phyloP scores from a whole-genome alignment of 2,797 vertebrate species.

The Myotis pilosus region DNA sequence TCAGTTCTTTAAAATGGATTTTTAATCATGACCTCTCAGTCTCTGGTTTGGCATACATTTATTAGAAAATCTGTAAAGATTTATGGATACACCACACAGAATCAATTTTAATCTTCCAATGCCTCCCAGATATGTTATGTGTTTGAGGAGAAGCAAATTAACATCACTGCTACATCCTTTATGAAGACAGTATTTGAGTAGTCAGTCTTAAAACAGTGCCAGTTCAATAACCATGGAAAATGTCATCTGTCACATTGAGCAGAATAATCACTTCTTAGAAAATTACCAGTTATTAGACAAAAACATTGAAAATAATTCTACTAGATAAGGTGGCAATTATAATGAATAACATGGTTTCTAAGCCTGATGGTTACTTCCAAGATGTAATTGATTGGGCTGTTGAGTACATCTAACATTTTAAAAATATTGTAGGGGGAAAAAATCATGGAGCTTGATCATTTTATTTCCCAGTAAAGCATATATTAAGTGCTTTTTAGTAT shows the following conservation, averaged over 20 bases:
- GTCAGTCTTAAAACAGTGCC: not conserved
- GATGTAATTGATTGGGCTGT: not conserved
- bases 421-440: not conserved
- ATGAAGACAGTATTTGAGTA: not conserved
- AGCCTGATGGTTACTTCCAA: not conserved
- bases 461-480: not conserved
- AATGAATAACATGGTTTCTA: not conserved
- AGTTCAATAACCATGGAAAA: not conserved
- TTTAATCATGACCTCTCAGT: not conserved
- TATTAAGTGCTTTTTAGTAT: not conserved
- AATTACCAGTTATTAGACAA: not conserved
- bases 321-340: not conserved
- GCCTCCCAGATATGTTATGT: not conserved
- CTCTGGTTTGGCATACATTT: not conserved
- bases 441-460: not conserved
- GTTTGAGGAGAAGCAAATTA: not conserved
- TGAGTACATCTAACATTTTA: not conserved
- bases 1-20: not conserved
- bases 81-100: not conserved
- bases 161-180: not conserved
- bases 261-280: conserved; percentile 13
- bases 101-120: not conserved
- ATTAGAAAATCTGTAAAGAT: conserved; percentile 7
- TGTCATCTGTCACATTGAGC: not conserved
- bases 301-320: not conserved